Evolutionary conservation across 2,113 vertebrate genomes (phyloP), one percentile per base, ranked within the genome.

Genomic region (Speoplatyrhinus poulsoni): DNA sequence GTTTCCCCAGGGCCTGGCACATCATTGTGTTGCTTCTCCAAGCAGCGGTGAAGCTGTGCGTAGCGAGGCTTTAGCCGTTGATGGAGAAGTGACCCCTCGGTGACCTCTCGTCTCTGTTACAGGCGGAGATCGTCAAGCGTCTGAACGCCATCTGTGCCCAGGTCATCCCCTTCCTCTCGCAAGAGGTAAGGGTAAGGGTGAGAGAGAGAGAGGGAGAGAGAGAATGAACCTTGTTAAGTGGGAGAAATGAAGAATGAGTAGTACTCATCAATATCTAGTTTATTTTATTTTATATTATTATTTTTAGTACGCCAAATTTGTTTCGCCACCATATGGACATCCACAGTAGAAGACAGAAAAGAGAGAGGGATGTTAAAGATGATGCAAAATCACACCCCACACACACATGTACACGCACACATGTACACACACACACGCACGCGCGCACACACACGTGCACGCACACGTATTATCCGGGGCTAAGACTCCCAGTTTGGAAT

Each of bases 141-240:
- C 94, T 98, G 90, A 98, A 98, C n/a, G 96, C 96, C 85, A 98
- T 98, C 92, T 98, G 96, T 83, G 96, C 96, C 71, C 96, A 98
- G 93, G 95, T 98, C 90, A 96, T 98, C 93, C 96, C 96, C 62
- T 98, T 98, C 90, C 91, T 98, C 89, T 98, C 96, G 87, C 96
- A 97, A 83, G 96, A 98, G 95, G 96, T 98, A 95, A 95, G 91
- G 41, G 15, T 6, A 4, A 52, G 26, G 2, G 26, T 2, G 26
- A 26, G 26, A 26, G 26, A 26, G 46, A 13, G 17, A 15, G 48
- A 16, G 47, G 33, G 26, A 16, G 19, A 36, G 63, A 54, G 57
- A 32, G 55, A n/a, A n/a, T n/a, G n/a, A n/a, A n/a, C n/a, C n/a
- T n/a, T 3, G 11, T 26, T 48, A 10, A 7, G n/a, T n/a, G n/a